Percentiles rank a stretch among this genome's conserved stretches.
Conservation (phyloP, 2,797 vertebrate species). For the Nyctalus aviator region DNA sequence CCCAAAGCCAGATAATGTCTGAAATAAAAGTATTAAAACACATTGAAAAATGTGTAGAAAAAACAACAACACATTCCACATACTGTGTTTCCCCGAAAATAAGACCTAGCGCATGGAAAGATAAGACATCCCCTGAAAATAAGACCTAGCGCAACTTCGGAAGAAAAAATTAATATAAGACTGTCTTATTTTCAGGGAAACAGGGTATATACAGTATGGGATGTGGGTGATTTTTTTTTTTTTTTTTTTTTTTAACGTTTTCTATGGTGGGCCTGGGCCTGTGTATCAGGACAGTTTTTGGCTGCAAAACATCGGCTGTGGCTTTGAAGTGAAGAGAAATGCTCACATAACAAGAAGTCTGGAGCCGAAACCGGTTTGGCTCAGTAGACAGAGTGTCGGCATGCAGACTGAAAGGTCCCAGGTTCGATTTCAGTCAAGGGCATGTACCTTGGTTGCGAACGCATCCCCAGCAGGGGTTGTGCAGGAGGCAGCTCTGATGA, state of each 20-base stretch:
- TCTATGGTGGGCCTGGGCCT: background rate
- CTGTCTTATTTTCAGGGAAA: no score
- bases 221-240: background rate
- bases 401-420: no score
- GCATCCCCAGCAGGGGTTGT: no score
- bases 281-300: background rate
- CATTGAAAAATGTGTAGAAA: background rate
- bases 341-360: background rate
- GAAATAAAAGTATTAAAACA: slow-evolving; percentile 11
- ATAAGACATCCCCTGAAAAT: no score
- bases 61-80: background rate
- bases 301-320: background rate
- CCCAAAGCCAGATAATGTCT: background rate
- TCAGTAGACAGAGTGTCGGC: no score
- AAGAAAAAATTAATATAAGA: no score
- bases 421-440: no score
- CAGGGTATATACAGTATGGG: background rate
- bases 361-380: background rate
- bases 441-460: no score
- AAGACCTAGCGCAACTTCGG: no score
- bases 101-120: no score
- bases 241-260: background rate
- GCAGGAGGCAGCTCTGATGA: no score
- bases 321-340: slow-evolving; percentile 14
- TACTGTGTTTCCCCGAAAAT: background rate